phyloP scores from a whole-genome alignment of 2,797 vertebrate genomes.

The Triplophysa yarkandensis region DNA sequence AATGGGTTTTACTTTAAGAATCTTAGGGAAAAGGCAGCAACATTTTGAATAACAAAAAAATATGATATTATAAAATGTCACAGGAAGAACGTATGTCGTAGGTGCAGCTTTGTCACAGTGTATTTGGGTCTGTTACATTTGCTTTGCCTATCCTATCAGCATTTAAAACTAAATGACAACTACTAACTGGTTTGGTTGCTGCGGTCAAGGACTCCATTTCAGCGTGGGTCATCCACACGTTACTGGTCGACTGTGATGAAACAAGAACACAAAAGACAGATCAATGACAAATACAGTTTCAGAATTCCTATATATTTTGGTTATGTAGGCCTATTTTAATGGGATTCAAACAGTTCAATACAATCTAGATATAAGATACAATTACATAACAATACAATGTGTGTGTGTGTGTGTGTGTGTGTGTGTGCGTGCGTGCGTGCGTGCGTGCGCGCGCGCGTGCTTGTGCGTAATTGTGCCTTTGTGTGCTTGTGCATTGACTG shows the following conservation, averaged over 20 bases:
- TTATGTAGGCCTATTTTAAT: too few relatives aligned
- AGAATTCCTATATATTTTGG: too few relatives aligned
- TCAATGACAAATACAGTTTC: too few relatives aligned
- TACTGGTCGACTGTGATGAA: conserved; percentile 85
- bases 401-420: too few relatives aligned
- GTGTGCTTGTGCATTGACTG: too few relatives aligned
- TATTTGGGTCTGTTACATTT: not conserved
- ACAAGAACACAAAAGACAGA: conserved; percentile 45
- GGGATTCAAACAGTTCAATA: too few relatives aligned
- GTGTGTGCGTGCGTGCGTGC: too few relatives aligned
- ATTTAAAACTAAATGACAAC: not conserved
- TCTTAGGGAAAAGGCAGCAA: not conserved
- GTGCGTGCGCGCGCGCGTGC: too few relatives aligned
- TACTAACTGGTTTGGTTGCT: conserved; percentile 87
- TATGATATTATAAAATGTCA: too few relatives aligned
- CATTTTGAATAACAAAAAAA: not conserved
- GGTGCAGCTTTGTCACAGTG: not conserved
- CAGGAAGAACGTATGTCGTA: not conserved
- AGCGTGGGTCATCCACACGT: conserved; percentile 95
- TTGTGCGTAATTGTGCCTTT: too few relatives aligned
- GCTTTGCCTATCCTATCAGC: not conserved
- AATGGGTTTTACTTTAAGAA: not conserved
- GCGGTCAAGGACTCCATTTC: conserved; percentile 92
- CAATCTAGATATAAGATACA: too few relatives aligned
- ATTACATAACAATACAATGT: too few relatives aligned